Evolutionary conservation across 2,888 invertebrate genomes (phyloP), one percentile per base, ranked within the genome.

Genomic region (Hermaeophaga mercurialis): DNA sequence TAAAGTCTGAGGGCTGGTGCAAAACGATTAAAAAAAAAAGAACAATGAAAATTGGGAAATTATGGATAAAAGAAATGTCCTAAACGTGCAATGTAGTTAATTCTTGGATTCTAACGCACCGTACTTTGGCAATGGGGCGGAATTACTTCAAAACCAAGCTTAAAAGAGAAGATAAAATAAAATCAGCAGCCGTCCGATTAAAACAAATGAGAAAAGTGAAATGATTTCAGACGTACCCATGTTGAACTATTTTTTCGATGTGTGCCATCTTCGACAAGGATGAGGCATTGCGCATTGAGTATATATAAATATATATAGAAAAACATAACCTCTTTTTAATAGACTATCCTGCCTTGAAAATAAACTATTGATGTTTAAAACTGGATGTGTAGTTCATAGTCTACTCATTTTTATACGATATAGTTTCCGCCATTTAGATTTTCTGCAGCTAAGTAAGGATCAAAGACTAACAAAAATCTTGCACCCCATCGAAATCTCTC

Each of bases 331-430:
- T 60, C 63, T 64, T 62, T 56, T 49, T 53, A 73, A 52, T 64
- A 70, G 71, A 76, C 74, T 73, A 70, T 75, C 75, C 76, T 76
- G 76, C 75, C 75, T 76, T 74, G 73, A 65, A 57, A 66, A 67
- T 43, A 52, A 59, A 73, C 70, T 71, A 67, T 74, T 67, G 67
- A 73, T 74, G 74, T 74, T 73, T 73, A 68, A 72, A 59, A 70
- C 69, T 71, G 65, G 70, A 75, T 76, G 76, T 77, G 74, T 75
- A 75, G 75, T 70, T 72, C 59, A 67, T 74, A 75, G 74, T 73
- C 72, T 73, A 73, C 74, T 75, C 75, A 75, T 75, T 77, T 77
- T 77, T 76, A 75, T 77, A 76, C 73, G 74, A 70, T 73, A 75
- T 74, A 72, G 70, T 70, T 70, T 71, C 69, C 66, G 65, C 70